A percentile compares a stretch with the other conserved stretches of the same genome.
Conservation (phyloP, 2,113 vertebrate species). For the Penelope pileata region DNA sequence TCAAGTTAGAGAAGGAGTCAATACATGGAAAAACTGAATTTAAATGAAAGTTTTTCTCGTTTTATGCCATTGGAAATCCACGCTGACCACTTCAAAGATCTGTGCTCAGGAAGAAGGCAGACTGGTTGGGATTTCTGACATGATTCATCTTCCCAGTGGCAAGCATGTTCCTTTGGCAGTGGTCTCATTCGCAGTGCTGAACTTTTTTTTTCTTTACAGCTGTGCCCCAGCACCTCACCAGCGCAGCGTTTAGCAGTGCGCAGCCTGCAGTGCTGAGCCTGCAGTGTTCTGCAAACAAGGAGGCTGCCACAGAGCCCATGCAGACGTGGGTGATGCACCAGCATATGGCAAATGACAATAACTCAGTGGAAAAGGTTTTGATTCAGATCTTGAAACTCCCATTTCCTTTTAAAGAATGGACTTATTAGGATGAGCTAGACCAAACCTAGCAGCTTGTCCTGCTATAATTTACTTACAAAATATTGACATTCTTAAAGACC, state of each 20-base stretch:
- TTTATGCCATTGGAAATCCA: not conserved
- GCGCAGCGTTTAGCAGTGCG: not conserved
- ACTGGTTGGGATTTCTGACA: not conserved
- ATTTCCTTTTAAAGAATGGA: not conserved
- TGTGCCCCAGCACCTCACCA: not conserved
- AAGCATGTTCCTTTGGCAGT: not conserved
- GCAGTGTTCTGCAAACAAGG: not conserved
- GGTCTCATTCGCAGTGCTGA: not conserved
- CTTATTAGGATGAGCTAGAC: not conserved
- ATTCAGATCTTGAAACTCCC: not conserved
- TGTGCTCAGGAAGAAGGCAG: not conserved
- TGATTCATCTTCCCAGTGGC: slow-evolving; percentile 20
- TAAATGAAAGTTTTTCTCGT: slow-evolving; percentile 39
- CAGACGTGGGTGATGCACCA: accelerated
- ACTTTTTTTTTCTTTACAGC: not conserved
- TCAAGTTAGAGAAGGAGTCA: not conserved
- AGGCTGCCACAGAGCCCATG: not conserved
- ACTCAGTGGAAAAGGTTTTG: not conserved
- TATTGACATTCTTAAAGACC: not conserved
- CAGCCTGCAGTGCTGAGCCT: accelerated
- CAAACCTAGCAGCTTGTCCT: not conserved
- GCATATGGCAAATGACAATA: not conserved
- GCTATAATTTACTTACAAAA: not conserved
- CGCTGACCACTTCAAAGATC: not conserved
- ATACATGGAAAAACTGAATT: not conserved